Base-by-base conservation (phyloP, 2,113 vertebrate genomes). In the Syrmaticus mikado region DNA sequence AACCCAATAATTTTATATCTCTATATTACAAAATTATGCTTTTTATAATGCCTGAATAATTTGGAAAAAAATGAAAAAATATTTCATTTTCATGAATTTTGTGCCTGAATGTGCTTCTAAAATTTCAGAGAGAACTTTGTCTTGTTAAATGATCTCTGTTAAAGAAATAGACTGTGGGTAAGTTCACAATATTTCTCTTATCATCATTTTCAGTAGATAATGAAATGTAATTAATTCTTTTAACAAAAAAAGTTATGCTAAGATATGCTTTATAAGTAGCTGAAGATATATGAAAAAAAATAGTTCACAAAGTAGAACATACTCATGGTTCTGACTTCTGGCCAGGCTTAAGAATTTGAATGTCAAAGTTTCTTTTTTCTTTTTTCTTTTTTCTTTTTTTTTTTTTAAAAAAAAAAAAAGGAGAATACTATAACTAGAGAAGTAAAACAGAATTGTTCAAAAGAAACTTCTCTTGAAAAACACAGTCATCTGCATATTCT, bases 111-210 rank as follows among this genome's bases (percentile, higher is more conserved):
- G 43, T 67, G 22, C 25, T 40, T 94, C 80, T 87, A 73, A 86
- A 86, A 75, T 94, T 94, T 96, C 89, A 85, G 95, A 95, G 48
- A 82, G 4, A 88, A 27, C 13, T 84, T 87, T 41, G 8, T 64
- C 40, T 88, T 71, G 17, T 45, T 82, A 88, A 73, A 80, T 43
- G 65, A 93, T 79, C 46, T 77, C n/a, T 79, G 7, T 48, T 16
- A 60, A 78, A 81, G 75, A 81, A 81, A 75, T 73, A 86, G 22
- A 81, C 79, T 82, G 58, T 71, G 86, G 15, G 22, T 76, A 68
- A 93, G 28, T 96, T 88, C 79, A 85, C 60, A 86, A 34, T 81
- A 64, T 57, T 88, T 90, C 88, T 64, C 43, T 73, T 78, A 83
- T 85, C 46, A 92, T 41, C 5, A 89, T 13, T 92, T 94, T 80